Conservation (phyloP, 2,888 invertebrate genomes). For the Drosophila macrospina region DNA sequence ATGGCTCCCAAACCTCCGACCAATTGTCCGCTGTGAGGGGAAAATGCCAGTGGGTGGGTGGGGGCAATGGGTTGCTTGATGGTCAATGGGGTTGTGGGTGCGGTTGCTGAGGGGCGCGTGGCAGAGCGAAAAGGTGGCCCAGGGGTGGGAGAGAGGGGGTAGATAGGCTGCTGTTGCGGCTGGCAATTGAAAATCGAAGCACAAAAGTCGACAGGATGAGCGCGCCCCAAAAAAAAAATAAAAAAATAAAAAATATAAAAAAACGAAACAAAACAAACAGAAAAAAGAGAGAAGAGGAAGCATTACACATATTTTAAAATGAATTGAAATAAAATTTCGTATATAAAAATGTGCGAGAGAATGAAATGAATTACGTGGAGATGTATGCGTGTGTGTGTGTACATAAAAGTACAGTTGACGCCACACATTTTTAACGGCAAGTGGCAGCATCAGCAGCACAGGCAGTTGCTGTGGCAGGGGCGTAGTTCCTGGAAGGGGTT, state of each 20-base stretch:
- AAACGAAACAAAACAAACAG: no score
- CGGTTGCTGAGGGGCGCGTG: not conserved
- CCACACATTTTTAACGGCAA: conserved; percentile 76
- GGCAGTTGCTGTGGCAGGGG: conserved; percentile 23
- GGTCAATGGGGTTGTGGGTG: conserved; percentile 35
- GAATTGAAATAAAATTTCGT: conserved; percentile 80
- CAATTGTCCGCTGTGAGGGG: conserved; percentile 18
- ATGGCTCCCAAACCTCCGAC: conserved; percentile 6
- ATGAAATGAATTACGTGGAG: conserved; percentile 50
- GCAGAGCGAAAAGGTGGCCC: not conserved
- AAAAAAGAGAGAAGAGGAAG: conserved; percentile 23
- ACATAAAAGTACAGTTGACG: conserved; percentile 82
- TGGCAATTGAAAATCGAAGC: conserved; percentile 71
- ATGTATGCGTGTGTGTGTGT: conserved; percentile 24
- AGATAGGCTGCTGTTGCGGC: conserved; percentile 42
- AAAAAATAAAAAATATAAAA: not conserved
- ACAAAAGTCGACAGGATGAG: conserved; percentile 73
- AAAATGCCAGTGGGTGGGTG: conserved; percentile 41
- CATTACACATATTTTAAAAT: conserved; percentile 79
- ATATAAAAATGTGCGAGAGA: conserved; percentile 70
- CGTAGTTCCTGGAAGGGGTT: conserved; percentile 33
- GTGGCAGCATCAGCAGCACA: conserved; percentile 53
- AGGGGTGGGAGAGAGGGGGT: conserved; percentile 7
- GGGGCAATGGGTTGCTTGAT: conserved; percentile 27
- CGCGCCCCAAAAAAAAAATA: conserved; percentile 21